A percentile compares a stretch with the other conserved stretches of the same genome.
These are phyloP conservation scores for Lypha dubia DNA, from an alignment of 2,888 invertebrate genomes.

Conservation along the genomic window DNA sequence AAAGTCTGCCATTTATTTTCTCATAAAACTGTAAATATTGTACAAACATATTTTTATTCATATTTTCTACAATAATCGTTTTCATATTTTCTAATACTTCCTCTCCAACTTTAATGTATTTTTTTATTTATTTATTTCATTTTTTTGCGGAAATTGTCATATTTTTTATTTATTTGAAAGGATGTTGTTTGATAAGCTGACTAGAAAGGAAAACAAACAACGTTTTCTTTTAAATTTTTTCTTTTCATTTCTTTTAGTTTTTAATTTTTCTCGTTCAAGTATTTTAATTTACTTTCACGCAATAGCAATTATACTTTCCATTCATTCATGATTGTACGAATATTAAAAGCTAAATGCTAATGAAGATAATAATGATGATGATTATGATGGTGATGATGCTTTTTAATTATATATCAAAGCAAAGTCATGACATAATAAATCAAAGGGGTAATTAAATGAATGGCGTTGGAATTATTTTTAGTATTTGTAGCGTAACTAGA, in stretches of 20 bases:
- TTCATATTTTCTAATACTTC: constrained; percentile 52
- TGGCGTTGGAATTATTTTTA: background rate
- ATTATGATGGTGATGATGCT: constrained; percentile 14
- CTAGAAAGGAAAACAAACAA: constrained; percentile 58
- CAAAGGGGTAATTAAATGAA: constrained; percentile 46
- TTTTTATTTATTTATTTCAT: constrained; percentile 44
- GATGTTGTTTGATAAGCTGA: constrained; percentile 68
- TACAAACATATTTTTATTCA: constrained; percentile 8
- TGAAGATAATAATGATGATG: background rate
- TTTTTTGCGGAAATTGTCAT: constrained; percentile 63
- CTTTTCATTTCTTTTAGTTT: background rate
- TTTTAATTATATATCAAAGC: constrained; percentile 24
- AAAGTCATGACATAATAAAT: constrained; percentile 40
- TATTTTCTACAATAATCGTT: constrained; percentile 36
- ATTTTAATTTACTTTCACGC: constrained; percentile 67
- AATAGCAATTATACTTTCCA: constrained; percentile 53
- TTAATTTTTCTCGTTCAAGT: constrained; percentile 37
- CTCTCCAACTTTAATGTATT: constrained; percentile 34
- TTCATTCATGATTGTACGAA: constrained; percentile 4
- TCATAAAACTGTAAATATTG: constrained; percentile 4
- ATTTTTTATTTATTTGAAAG: constrained; percentile 63
- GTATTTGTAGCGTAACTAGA: background rate
- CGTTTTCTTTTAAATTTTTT: constrained; percentile 27
- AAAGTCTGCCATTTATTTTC: background rate
- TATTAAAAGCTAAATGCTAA: constrained; percentile 10